Evolutionary conservation across 2,113 vertebrate species (phyloP).

Genomic region (Nesoenas mayeri): DNA sequence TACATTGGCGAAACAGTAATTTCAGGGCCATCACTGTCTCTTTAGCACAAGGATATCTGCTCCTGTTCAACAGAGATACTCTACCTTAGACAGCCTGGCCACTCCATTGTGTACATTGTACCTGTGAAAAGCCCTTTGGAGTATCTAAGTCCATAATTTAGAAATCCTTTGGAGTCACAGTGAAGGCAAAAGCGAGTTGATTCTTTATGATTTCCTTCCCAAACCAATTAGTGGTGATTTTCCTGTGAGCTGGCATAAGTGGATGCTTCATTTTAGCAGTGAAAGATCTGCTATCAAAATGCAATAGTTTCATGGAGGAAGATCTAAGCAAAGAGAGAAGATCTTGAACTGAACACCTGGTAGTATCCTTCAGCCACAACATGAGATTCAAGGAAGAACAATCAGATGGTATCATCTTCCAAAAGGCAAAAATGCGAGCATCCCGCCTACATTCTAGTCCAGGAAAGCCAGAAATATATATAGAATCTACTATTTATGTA

Average conservation of each 20-base stretch:
- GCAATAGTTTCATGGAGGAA: background rate
- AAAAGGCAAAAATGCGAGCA: background rate
- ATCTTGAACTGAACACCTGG: constrained; percentile 79
- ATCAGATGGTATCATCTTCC: background rate
- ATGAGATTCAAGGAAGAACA: background rate
- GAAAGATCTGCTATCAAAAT: background rate
- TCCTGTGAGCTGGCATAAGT: accelerated
- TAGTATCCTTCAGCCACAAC: background rate
- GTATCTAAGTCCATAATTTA: accelerated
- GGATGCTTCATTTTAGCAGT: background rate
- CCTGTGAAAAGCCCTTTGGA: background rate
- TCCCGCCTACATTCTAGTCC: background rate
- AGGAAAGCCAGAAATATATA: background rate
- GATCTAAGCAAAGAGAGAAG: constrained; percentile 70
- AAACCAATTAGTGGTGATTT: accelerated
- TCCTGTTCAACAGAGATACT: background rate
- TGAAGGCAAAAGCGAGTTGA: background rate
- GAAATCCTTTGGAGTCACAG: background rate
- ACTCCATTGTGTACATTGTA: accelerated
- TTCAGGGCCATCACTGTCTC: background rate
- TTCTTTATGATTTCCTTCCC: background rate
- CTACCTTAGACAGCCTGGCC: background rate
- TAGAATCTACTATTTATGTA: background rate
- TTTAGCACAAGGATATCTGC: background rate
- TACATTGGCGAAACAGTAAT: background rate